A percentile compares a stretch with the other conserved stretches of the same genome.
Conservation (phyloP, 2,797 vertebrate genomes). For the Anguilla obscura region DNA sequence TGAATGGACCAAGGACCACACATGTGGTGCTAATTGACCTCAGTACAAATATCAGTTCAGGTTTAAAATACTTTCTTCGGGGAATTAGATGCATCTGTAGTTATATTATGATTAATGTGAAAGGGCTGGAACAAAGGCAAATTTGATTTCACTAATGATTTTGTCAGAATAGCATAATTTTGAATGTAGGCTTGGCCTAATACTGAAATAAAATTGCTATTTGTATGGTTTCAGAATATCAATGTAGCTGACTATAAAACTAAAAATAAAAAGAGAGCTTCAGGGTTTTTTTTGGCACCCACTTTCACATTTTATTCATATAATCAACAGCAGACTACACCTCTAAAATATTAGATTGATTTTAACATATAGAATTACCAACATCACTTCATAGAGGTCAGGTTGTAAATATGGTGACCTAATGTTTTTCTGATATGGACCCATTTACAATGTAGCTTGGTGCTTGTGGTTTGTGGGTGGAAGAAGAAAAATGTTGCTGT, state of each 20-base stretch:
- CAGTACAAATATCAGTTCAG: conserved; percentile 64
- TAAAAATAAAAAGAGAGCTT: not conserved
- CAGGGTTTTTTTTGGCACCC: no score
- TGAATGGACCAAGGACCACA: conserved; percentile 54
- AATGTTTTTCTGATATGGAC: no score
- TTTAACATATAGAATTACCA: no score
- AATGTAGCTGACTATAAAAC: not conserved
- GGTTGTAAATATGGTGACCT: no score
- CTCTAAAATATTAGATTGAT: no score
- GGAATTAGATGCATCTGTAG: conserved; percentile 32
- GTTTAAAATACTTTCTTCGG: conserved; percentile 46
- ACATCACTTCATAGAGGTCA: no score
- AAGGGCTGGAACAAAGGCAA: conserved; percentile 52
- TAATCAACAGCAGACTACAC: no score
- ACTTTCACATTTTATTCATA: no score
- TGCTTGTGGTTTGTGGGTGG: no score
- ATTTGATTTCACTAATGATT: conserved; percentile 1
- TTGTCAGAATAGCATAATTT: not conserved
- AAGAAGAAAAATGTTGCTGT: not conserved
- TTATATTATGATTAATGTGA: conserved; percentile 50
- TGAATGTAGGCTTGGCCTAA: not conserved
- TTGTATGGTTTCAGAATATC: not conserved
- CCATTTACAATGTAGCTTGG: no score
- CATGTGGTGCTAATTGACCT: conserved; percentile 64
- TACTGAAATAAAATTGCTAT: not conserved